Conservation (phyloP, 2,797 vertebrate species). For the Syncerus caffer region DNA sequence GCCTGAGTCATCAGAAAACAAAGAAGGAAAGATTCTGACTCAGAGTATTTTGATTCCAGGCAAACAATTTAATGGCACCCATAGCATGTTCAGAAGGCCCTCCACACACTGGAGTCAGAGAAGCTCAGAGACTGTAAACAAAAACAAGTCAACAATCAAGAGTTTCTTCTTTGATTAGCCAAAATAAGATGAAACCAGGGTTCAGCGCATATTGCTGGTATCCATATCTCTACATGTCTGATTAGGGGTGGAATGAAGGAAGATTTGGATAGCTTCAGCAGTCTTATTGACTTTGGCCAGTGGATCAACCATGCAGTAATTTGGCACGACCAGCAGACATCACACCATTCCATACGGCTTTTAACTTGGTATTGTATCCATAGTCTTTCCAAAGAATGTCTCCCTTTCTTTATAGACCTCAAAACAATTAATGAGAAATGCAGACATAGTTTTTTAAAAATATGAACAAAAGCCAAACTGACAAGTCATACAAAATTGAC, state of each 20-base stretch:
- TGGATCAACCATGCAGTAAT: neutral
- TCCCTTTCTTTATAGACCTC: constrained; percentile 51
- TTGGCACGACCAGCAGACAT: constrained; percentile 70
- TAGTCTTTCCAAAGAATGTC: constrained; percentile 46
- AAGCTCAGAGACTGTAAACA: neutral
- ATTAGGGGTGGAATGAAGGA: neutral
- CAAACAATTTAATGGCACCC: neutral
- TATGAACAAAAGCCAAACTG: neutral
- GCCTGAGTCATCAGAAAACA: constrained; percentile 68
- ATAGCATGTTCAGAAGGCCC: neutral
- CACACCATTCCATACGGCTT: constrained; percentile 74
- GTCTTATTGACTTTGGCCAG: constrained; percentile 75
- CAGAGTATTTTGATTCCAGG: constrained; percentile 46
- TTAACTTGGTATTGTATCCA: constrained; percentile 61
- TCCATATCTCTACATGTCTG: constrained; percentile 37
- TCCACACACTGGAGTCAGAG: neutral
- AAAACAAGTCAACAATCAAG: constrained; percentile 56
- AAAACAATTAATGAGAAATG: constrained; percentile 66
- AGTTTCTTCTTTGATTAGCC: constrained; percentile 34
- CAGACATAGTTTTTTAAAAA: constrained; percentile 44
- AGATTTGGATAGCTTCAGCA: constrained; percentile 48
- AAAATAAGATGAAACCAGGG: constrained; percentile 62
- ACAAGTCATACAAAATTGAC: neutral
- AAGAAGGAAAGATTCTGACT: constrained; percentile 37
- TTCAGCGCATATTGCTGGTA: constrained; percentile 55